Evolutionary conservation across 2,888 invertebrate species (phyloP), one percentile per base, ranked within the genome.

Genomic region (Xanthorhoe spadicearia): DNA sequence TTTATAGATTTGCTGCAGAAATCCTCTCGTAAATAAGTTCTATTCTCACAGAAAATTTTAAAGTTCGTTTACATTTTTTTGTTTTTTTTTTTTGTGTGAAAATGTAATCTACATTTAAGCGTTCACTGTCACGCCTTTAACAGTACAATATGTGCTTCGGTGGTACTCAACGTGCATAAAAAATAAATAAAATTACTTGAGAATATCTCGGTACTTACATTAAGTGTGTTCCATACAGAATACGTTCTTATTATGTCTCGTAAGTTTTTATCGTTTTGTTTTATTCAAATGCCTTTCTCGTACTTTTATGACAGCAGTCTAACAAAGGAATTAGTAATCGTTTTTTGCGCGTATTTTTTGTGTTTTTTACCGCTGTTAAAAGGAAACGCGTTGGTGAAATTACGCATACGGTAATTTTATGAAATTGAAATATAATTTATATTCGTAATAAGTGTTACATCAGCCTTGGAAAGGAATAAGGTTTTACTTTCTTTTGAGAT

Each of bases 211-310:
- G 28, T 48, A 15, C 43, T 32, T 28, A 17, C 17, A 48, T 48
- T 15, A 17, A 35, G 50, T n/a, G 17, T 38, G 1, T 38, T 50
- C 8, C 10, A 19, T 70, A 76, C 72, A 72, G 17, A 70, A 63
- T 72, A 68, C 63, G 63, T 74, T 68, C 70, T 72, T 76, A 78
- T 79, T 78, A 81, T 77, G 67, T 72, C 64, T 51, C 78, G 73
- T 82, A 75, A 74, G 73, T 73, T 82, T 81, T 82, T 80, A 82
- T 80, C 64, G 66, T 54, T 53, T 70, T 73, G 77, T 77, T 78
- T 74, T 73, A 76, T 78, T 77, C 75, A 76, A 75, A 73, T 62
- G 65, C 19, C 17, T 71, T 62, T 60, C 65, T 61, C 73, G 61
- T 75, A 60, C 51, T 69, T 69, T 71, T 64, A 70, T 63, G 67